Evolutionary conservation across 2,888 invertebrate species (phyloP), one percentile per base, ranked within the genome.

Genomic region (Eilema depressum): DNA sequence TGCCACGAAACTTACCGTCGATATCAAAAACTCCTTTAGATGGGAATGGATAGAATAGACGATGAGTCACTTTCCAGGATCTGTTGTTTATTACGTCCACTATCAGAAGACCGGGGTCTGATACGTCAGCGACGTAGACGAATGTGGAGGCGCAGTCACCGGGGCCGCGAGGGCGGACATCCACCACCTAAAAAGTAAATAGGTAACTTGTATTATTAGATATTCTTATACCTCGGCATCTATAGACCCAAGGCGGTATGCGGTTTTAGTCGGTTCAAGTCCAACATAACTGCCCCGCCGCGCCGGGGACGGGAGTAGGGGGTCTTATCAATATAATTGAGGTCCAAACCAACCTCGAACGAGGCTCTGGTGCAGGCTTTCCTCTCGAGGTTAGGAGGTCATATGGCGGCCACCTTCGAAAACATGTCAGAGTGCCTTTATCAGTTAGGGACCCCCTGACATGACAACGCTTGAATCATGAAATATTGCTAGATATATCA

Each of bases 101-200:
- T 4, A 97, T 97, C 10, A 97, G 87, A 14, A 97, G 75, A 0
- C 96, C 95, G 86, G 94, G 97, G 7, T 95, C 96, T 1, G 96
- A 93, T 8, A 97, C 97, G 81, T 97, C 97, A 0, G 97, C 97
- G 0, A 96, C 94, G 85, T 97, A 97, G 33, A 97, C 96, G 83
- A 93, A 97, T 0, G 97, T 96, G 76, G 97, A 93, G 0, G 86
- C 78, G 83, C 97, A 97, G 74, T 92, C 91, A 8, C 92, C 89
- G 2, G 88, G 81, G 2, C 84, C 81, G 0, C 86, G 78, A 26
- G 95, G 91, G 30, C 96, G 91, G 0, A 97, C 91, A 79, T 97
- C 97, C 0, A 97, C 96, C 0, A 95, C 92, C 96, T 95, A 77
- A 25, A 79, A 62, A 63, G 25, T 53, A 53, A 8, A 41, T 12